phyloP scores from a whole-genome alignment of 2,888 invertebrate species.

The Hypsopygia costalis region DNA sequence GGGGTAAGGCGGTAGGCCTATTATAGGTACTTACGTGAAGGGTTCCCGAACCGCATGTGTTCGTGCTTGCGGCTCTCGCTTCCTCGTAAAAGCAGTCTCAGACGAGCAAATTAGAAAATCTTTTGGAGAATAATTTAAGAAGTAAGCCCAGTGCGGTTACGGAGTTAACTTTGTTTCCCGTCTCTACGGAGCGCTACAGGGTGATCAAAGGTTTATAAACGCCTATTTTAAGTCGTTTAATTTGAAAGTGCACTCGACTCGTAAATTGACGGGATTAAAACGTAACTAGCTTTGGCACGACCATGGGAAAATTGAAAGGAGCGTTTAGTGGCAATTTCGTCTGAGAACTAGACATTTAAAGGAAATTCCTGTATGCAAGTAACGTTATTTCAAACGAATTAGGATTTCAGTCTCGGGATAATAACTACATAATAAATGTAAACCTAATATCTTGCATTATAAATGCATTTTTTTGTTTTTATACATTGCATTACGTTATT shows the following conservation, averaged over 20 bases:
- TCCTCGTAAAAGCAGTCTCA: conserved; percentile 48
- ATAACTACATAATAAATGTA: no score
- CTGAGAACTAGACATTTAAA: neutral
- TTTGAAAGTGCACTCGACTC: conserved; percentile 42
- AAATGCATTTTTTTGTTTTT: no score
- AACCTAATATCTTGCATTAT: no score
- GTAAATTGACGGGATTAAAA: conserved; percentile 27
- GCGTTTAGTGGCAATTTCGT: conserved; percentile 8
- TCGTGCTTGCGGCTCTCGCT: conserved; percentile 44
- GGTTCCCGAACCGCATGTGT: conserved; percentile 43
- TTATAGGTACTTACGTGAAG: conserved; percentile 49
- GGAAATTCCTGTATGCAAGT: conserved; percentile 5
- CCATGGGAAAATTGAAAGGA: conserved; percentile 14
- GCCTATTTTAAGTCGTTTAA: conserved; percentile 45
- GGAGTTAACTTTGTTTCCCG: conserved; percentile 55
- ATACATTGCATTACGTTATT: no score
- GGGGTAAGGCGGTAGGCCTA: conserved; percentile 51
- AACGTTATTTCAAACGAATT: no score
- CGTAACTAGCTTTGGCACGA: conserved; percentile 9
- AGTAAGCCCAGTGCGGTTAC: conserved; percentile 45
- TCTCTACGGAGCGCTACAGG: conserved; percentile 34
- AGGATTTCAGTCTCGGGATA: no score
- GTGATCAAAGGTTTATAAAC: conserved; percentile 32
- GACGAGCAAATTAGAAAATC: conserved; percentile 78
- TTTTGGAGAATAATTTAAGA: conserved; percentile 77